phyloP scores from a whole-genome alignment of 2,113 vertebrate genomes.

The Orthochromis malagaraziensis region DNA sequence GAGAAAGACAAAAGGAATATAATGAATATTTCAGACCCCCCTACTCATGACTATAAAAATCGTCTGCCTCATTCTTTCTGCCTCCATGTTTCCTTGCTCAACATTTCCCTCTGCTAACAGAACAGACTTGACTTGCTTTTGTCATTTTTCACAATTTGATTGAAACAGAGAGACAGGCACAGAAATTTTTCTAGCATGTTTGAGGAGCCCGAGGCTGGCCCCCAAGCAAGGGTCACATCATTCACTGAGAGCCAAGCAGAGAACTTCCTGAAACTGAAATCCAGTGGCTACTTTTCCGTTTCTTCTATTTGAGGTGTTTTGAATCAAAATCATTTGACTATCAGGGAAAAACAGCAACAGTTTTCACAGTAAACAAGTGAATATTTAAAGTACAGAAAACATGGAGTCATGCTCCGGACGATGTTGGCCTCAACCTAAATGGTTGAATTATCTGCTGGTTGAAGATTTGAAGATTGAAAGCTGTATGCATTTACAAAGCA shows the following conservation, averaged over 20 bases:
- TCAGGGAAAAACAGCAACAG: neutral
- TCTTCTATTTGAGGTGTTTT: neutral
- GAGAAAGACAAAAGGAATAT: neutral
- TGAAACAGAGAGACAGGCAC: neutral
- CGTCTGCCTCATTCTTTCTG: neutral
- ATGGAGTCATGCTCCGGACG: rapidly evolving
- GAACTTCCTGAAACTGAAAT: neutral
- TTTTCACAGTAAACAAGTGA: neutral
- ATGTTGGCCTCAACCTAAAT: neutral
- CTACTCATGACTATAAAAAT: neutral
- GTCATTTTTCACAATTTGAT: neutral
- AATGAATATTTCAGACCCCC: conserved; percentile 52
- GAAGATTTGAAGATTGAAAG: neutral
- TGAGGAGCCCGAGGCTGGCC: neutral
- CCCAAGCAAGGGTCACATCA: conserved; percentile 18
- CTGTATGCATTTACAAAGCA: neutral
- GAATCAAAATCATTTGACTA: neutral
- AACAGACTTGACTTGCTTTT: neutral
- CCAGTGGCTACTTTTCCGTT: neutral
- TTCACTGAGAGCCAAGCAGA: neutral
- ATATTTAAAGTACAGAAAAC: neutral
- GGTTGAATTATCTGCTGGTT: neutral
- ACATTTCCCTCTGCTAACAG: neutral
- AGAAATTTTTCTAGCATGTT: neutral
- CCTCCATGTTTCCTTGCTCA: neutral